Conservation (phyloP, 2,797 vertebrate genomes). For the Intellagama lesueurii region DNA sequence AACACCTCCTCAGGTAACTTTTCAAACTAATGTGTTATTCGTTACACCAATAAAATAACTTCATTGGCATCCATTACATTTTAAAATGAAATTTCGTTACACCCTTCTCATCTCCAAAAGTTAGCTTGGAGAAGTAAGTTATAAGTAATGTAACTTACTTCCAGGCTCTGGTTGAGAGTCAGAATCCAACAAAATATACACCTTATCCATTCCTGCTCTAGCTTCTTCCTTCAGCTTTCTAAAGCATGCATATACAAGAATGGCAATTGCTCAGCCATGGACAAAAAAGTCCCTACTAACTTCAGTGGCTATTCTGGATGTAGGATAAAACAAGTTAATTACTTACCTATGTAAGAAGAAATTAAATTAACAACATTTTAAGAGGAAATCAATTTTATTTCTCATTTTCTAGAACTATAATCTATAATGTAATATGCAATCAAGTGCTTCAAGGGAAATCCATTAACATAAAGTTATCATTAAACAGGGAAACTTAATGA, state of each 20-base stretch:
- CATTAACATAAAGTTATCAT: background rate
- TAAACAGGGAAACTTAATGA: too few relatives aligned
- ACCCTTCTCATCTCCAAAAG: too few relatives aligned
- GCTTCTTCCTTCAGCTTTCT: background rate
- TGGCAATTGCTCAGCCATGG: background rate
- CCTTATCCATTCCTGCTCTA: too few relatives aligned
- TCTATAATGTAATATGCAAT: background rate
- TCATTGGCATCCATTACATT: too few relatives aligned
- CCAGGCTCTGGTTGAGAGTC: too few relatives aligned
- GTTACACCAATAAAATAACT: too few relatives aligned
- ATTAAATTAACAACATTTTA: background rate
- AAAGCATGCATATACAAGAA: background rate
- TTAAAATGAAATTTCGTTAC: too few relatives aligned
- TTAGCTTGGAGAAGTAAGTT: too few relatives aligned
- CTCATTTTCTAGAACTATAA: background rate
- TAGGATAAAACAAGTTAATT: background rate
- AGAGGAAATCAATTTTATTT: background rate
- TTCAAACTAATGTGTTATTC: too few relatives aligned
- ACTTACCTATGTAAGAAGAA: background rate
- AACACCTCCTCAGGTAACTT: too few relatives aligned
- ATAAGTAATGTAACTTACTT: too few relatives aligned
- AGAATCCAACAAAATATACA: too few relatives aligned
- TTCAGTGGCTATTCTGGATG: background rate
- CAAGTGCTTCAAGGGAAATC: background rate
- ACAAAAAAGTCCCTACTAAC: background rate